Conservation (phyloP, 1,140 invertebrate genomes). For the Apis mellifera region Amel_HAv3.1 CM009932.2:7175001-7175500, state of each 20-base stretch:
- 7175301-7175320: slow-evolving; percentile 29
- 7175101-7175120: slow-evolving; percentile 46
- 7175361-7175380: too few relatives aligned
- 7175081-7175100: slow-evolving; percentile 48
- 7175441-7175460: too few relatives aligned
- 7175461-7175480: too few relatives aligned
- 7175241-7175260: not conserved
- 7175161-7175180: slow-evolving; percentile 19
- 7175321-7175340: not conserved
- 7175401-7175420: too few relatives aligned
- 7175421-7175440: too few relatives aligned
- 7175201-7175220: not conserved
- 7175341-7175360: not conserved
- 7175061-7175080: slow-evolving; percentile 51
- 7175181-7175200: slow-evolving; percentile 42
- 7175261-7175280: slow-evolving; percentile 45
- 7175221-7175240: not conserved
- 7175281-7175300: slow-evolving; percentile 13
- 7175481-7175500: too few relatives aligned
- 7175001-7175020: slow-evolving; percentile 45
- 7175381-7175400: too few relatives aligned
- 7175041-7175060: slow-evolving; percentile 29
- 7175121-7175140: slow-evolving; percentile 32
- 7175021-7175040: slow-evolving; percentile 57
- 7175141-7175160: slow-evolving; percentile 5